Percentiles rank a stretch among this genome's conserved stretches.
Conservation (phyloP, 2,797 vertebrate species). For the Podarcis lilfordi region DNA sequence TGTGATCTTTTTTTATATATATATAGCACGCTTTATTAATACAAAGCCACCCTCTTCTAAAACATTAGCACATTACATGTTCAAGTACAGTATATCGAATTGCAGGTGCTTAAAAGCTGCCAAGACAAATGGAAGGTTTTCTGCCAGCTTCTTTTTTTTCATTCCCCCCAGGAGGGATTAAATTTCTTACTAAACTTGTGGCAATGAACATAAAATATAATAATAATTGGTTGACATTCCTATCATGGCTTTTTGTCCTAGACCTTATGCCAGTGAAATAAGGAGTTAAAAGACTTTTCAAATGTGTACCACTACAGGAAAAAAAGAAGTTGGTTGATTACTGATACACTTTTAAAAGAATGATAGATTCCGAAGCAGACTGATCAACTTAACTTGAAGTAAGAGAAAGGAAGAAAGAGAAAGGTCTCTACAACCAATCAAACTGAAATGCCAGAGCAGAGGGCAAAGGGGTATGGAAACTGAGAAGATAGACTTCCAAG, state of each 20-base stretch:
- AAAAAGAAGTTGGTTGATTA: slow-evolving; percentile 37
- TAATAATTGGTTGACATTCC: slow-evolving; percentile 69
- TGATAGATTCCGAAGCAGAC: slow-evolving; percentile 51
- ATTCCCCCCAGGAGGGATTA: slow-evolving; percentile 55
- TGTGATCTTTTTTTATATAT: slow-evolving; percentile 58
- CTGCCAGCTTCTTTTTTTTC: slow-evolving; percentile 63
- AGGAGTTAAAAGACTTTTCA: slow-evolving; percentile 61
- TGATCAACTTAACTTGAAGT: slow-evolving; percentile 56
- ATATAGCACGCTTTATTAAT: slow-evolving; percentile 71
- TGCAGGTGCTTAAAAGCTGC: slow-evolving; percentile 72
- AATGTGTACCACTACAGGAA: slow-evolving; percentile 48
- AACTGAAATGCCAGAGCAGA: slow-evolving; percentile 72
- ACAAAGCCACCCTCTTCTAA: slow-evolving; percentile 74
- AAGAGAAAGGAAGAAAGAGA: not conserved
- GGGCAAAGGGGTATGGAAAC: slow-evolving; percentile 79
- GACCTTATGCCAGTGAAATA: slow-evolving; percentile 26
- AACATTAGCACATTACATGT: slow-evolving; percentile 75
- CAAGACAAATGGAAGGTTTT: slow-evolving; percentile 72
- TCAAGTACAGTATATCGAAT: slow-evolving; percentile 75
- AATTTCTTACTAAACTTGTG: slow-evolving; percentile 71
- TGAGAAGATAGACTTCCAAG: slow-evolving; percentile 84
- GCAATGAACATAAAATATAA: slow-evolving; percentile 70
- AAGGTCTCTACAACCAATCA: slow-evolving; percentile 60
- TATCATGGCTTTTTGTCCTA: slow-evolving; percentile 61
- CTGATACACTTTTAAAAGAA: slow-evolving; percentile 10